These are phyloP conservation scores for Lasioglossum oenotherae DNA, from an alignment of 2,888 invertebrate species.

Conservation along the genomic window DNA sequence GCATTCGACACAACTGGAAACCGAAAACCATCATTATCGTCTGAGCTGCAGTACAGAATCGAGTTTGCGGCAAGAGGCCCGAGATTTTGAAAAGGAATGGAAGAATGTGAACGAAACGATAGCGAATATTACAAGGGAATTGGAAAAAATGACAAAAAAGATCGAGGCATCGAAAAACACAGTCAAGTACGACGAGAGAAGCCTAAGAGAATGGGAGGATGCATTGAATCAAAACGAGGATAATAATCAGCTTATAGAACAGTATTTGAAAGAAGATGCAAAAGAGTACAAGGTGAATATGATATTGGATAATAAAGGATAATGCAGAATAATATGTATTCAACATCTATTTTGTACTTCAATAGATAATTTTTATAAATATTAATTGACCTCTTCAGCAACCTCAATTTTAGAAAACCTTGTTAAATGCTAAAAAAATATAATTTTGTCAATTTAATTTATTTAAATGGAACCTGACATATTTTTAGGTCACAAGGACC, in stretches of 20 bases:
- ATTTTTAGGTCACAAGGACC: too few relatives aligned
- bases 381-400: not conserved
- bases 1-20: constrained; percentile 89
- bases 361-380: not conserved
- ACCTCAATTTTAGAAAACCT: not conserved
- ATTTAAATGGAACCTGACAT: too few relatives aligned
- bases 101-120: constrained; percentile 84
- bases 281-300: constrained; percentile 86
- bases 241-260: constrained; percentile 89
- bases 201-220: constrained; percentile 90
- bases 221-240: constrained; percentile 89
- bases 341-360: not conserved
- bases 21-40: constrained; percentile 88
- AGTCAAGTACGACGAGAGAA: constrained; percentile 89
- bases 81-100: constrained; percentile 85
- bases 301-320: not conserved
- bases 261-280: constrained; percentile 90
- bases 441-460: too few relatives aligned
- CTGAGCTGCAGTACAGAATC: constrained; percentile 85
- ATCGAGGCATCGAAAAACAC: constrained; percentile 88
- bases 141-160: constrained; percentile 86
- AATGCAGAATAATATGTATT: constrained; percentile 2
- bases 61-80: constrained; percentile 84
- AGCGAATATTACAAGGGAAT: constrained; percentile 82
- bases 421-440: not conserved